phyloP scores from a whole-genome alignment of 2,888 invertebrate species.

The Podabrus alpinus region DNA sequence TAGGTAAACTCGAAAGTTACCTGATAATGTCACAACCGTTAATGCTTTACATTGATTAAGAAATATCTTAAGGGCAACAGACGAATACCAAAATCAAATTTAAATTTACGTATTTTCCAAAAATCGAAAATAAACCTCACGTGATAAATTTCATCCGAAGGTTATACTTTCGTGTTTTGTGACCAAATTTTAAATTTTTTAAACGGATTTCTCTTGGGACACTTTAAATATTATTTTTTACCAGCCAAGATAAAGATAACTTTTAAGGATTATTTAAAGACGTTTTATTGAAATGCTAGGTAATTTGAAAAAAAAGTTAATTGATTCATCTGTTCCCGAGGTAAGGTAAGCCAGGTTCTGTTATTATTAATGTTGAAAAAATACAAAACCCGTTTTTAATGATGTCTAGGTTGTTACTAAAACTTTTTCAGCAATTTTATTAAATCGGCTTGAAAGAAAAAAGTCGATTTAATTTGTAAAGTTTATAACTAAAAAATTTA shows the following conservation, averaged over 20 bases:
- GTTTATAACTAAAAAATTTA: background rate
- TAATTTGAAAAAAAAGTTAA: background rate
- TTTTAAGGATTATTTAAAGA: background rate
- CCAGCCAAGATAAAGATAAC: background rate
- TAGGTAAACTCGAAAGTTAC: background rate
- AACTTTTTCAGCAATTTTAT: background rate
- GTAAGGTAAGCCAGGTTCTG: background rate
- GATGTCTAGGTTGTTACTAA: background rate
- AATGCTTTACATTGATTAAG: background rate
- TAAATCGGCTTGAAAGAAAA: background rate
- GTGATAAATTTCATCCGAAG: no score
- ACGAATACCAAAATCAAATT: background rate
- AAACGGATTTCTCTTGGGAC: background rate
- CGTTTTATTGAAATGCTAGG: background rate
- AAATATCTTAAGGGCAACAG: background rate
- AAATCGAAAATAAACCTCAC: no score
- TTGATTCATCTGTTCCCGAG: slow-evolving; percentile 2
- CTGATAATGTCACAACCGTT: background rate
- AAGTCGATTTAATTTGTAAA: background rate
- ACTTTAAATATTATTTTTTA: background rate
- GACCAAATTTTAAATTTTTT: background rate
- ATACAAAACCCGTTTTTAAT: background rate
- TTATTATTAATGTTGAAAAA: background rate
- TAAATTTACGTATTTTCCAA: no score
- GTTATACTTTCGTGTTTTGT: no score